phyloP scores from a whole-genome alignment of 2,888 invertebrate species.

The Agrotis ipsilon region DNA sequence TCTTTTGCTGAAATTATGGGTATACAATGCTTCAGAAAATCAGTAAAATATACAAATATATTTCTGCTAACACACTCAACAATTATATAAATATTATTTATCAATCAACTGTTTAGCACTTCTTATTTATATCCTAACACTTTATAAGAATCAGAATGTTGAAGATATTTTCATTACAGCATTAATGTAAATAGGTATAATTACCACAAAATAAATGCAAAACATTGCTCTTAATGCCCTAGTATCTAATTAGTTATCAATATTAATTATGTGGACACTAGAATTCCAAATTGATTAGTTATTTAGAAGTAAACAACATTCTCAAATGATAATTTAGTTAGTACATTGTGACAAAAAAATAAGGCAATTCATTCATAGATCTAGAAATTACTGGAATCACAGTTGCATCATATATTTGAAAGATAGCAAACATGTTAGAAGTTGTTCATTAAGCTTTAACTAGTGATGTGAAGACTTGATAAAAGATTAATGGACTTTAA shows the following conservation, averaged over 20 bases:
- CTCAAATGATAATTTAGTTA: slow-evolving; percentile 27
- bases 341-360: slow-evolving; percentile 5
- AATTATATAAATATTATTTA: slow-evolving; percentile 24
- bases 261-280: slow-evolving; percentile 39
- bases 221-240: slow-evolving; percentile 48
- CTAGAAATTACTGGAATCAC: slow-evolving; percentile 54
- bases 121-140: slow-evolving; percentile 5
- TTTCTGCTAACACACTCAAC: slow-evolving; percentile 21
- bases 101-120: slow-evolving; percentile 13
- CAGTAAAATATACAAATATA: slow-evolving; percentile 36
- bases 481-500: slow-evolving; percentile 47
- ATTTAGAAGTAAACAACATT: slow-evolving; percentile 29
- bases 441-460: slow-evolving; percentile 47
- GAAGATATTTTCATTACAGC: slow-evolving; percentile 9
- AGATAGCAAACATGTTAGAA: slow-evolving; percentile 27
- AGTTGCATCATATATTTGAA: slow-evolving; percentile 36
- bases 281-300: slow-evolving; percentile 28
- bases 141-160: slow-evolving; percentile 16
- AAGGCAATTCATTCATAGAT: slow-evolving; percentile 49
- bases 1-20: slow-evolving; percentile 21
- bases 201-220: slow-evolving; percentile 57
- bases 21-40: slow-evolving; percentile 16
- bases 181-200: slow-evolving; percentile 13
- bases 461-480: slow-evolving; percentile 47
- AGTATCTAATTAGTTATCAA: slow-evolving; percentile 36